Conservation (phyloP, 2,113 vertebrate species). For the Neomonachus schauinslandi region DNA sequence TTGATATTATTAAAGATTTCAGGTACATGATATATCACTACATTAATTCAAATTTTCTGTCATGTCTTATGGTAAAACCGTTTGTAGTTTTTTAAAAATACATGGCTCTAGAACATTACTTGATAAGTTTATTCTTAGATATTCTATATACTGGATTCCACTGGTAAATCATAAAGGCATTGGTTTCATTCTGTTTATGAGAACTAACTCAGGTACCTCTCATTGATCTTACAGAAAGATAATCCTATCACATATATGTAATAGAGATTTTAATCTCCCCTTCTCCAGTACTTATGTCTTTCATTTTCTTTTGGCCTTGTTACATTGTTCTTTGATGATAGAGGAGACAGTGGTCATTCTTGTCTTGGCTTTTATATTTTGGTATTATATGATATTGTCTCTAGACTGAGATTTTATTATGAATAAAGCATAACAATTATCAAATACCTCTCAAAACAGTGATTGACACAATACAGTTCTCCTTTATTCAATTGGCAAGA, state of each 20-base stretch:
- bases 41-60: background rate
- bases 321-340: background rate
- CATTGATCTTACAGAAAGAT: background rate
- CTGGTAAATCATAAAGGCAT: background rate
- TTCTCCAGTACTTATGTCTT: background rate
- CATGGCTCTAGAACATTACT: background rate
- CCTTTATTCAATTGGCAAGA: constrained; percentile 3
- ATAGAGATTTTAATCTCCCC: background rate
- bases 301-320: constrained; percentile 32
- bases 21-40: background rate
- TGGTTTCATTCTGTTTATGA: background rate
- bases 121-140: constrained; percentile 3
- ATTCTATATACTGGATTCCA: background rate
- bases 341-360: background rate
- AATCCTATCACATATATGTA: background rate
- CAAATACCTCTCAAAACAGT: background rate
- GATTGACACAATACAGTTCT: constrained; percentile 5
- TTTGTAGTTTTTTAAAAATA: background rate
- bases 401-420: constrained; percentile 6
- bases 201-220: background rate
- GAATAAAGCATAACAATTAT: background rate
- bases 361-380: constrained; percentile 22
- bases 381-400: background rate
- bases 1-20: constrained; percentile 9
- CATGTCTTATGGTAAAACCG: background rate